Evolutionary conservation across 2,797 vertebrate genomes (phyloP), one percentile per base, ranked within the genome.

Genomic region (Hapalemur alaotrensis): DNA sequence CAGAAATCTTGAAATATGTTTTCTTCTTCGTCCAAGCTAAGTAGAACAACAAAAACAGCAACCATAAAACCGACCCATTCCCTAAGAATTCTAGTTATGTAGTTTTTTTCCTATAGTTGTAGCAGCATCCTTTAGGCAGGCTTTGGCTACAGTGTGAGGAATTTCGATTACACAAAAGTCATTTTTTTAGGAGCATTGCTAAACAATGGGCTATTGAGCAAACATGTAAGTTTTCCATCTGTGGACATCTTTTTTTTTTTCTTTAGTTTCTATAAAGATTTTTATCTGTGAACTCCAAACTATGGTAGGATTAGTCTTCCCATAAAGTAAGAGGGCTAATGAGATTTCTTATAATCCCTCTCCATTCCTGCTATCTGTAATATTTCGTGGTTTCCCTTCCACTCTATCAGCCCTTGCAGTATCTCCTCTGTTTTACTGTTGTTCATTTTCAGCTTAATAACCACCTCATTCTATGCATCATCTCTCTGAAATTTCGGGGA

Each of bases 401-500:
- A 78, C 72, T 88, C 38, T 46, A 15, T 91, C 75, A 79, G 76
- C n/a, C 12, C n/a, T 75, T 79, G 80, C 1, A 5, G 61, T 59
- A 48, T n/a, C 23, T 82, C 41, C 61, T 82, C 94, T 95, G 65
- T 93, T 95, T 96, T 92, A 97, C 84, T 89, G 93, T 85, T 94
- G 86, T 82, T 97, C 93, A 50, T 86, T 96, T 96, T 96, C 76
- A 97, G 92, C 96, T 93, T 98, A 98, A 98, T 97, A 95, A 92
- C 96, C 18, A 92, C 84, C 93, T 96, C 81, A 89, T 96, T 97
- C 97, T 93, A 95, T 97, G 97, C 81, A 97, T 96, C 96, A 96
- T 97, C 96, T 89, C 76, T 95, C 94, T 97, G 88, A 93, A 97
- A 93, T 98, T 98, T 98, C 96, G 4, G 97, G 88, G 96, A 98